Evolutionary conservation across 1,140 invertebrate genomes (phyloP), one percentile per base, ranked within the genome.

Genomic region (Apocrypta bakeri): DNA sequence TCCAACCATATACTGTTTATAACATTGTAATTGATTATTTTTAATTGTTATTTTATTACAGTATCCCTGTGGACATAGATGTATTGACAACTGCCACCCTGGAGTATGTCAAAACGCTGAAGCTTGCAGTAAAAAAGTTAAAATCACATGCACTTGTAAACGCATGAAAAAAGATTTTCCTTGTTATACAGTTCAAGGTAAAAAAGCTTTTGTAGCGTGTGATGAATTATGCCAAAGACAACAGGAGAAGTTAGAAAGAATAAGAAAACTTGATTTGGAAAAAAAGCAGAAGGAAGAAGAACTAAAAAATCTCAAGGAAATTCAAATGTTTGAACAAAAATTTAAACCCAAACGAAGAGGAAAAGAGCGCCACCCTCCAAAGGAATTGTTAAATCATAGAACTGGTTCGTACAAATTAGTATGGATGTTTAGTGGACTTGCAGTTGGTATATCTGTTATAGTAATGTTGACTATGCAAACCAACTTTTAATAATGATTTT

Each of bases 61-160:
- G 93, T 94, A 95, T 86, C 85, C 92, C 29, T 96, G 95, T 88
- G 95, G 95, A 0, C 90, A 91, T 77, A 86, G 88, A 33, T 98
- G 97, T 90, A 92, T 92, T 21, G 92, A 93, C 31, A 92, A 93
- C 27, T 98, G 97, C 87, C 97, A 99, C 90, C 90, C 94, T 29
- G 97, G 96, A 21, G 81, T 88, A 0, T 98, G 97, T 90, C 93
- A 94, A 0, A 92, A 93, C 74, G 91, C 94, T 37, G 94, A 95
- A 79, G 85, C 91, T 0, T 98, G 97, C 88, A 94, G 94, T 56
- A 97, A 97, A 84, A 97, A 96, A 88, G 94, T 97, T 0, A 96
- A 96, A 88, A 87, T 97, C 0, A 93, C 93, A 66, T 98, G 98
- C 87, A 91, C 93, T 68, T 99, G 98, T 87, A 95, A 95, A 81